These are phyloP conservation scores for Hippocampus zosterae DNA, from an alignment of 2,113 vertebrate species.

Conservation along the genomic window DNA sequence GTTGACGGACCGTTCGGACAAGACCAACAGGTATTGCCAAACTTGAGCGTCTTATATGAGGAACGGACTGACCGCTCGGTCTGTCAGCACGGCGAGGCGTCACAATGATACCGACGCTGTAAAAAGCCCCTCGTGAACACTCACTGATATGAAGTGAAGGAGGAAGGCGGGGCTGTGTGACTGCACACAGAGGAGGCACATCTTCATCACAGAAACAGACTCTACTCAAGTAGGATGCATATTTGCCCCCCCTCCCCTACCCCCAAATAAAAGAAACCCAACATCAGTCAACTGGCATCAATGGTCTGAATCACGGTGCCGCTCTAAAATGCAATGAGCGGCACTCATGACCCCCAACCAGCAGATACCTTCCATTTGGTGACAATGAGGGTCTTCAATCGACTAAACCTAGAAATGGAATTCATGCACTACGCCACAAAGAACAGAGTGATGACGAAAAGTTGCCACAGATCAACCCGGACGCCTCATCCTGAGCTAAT, in stretches of 20 bases:
- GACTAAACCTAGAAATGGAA: background rate
- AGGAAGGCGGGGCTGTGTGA: background rate
- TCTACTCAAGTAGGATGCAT: background rate
- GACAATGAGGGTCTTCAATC: background rate
- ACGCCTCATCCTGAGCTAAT: background rate
- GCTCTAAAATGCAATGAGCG: background rate
- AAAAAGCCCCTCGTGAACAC: conserved; percentile 33
- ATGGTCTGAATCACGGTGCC: conserved; percentile 13
- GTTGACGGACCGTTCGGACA: background rate
- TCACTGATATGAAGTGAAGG: conserved; percentile 17
- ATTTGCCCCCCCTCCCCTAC: too few relatives aligned
- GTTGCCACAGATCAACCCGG: background rate
- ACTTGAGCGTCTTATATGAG: conserved; percentile 11
- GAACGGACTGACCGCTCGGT: conserved; percentile 40
- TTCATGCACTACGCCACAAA: background rate
- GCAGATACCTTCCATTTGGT: background rate
- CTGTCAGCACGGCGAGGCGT: conserved; percentile 48
- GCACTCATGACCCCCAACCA: background rate
- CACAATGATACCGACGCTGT: conserved; percentile 43
- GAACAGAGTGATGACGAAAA: background rate
- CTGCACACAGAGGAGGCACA: background rate
- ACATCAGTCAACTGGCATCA: background rate
- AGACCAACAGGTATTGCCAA: background rate
- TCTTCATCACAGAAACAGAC: background rate
- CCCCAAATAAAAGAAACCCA: background rate